These are phyloP conservation scores for Achlya flavicornis DNA, from an alignment of 2,888 invertebrate species.

Conservation along the genomic window DNA sequence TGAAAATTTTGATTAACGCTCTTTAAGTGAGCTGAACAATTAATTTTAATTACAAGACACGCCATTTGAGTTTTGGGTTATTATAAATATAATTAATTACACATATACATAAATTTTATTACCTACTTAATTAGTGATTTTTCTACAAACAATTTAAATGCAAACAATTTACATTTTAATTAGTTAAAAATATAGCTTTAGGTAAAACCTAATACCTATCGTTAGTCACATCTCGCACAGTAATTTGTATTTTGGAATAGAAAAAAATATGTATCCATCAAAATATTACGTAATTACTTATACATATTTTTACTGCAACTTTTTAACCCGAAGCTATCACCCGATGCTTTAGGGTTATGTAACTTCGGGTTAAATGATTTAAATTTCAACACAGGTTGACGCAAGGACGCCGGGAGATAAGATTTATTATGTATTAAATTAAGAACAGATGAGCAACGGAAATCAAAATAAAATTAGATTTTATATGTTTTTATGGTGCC, in stretches of 20 bases:
- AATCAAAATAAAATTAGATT: background rate
- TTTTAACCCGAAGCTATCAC: background rate
- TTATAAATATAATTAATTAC: slow-evolving; percentile 52
- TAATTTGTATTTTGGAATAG: background rate
- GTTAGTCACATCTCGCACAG: background rate
- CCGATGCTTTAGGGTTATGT: too few relatives aligned
- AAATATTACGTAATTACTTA: slow-evolving; percentile 1
- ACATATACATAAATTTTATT: slow-evolving; percentile 55
- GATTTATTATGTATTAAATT: background rate
- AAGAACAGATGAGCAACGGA: background rate
- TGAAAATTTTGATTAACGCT: slow-evolving; percentile 44
- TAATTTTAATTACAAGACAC: slow-evolving; percentile 55
- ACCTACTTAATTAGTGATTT: slow-evolving; percentile 58
- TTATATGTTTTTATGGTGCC: background rate
- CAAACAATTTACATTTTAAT: slow-evolving; percentile 38
- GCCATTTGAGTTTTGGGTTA: slow-evolving; percentile 46
- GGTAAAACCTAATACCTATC: background rate
- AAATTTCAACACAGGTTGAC: too few relatives aligned
- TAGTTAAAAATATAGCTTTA: background rate
- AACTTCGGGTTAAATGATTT: too few relatives aligned
- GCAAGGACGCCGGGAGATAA: too few relatives aligned
- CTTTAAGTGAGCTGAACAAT: slow-evolving; percentile 51
- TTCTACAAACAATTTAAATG: slow-evolving; percentile 53
- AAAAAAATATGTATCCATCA: background rate
- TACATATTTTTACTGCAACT: background rate